phyloP scores from a whole-genome alignment of 2,797 vertebrate genomes.

The Knipowitschia caucasica region DNA sequence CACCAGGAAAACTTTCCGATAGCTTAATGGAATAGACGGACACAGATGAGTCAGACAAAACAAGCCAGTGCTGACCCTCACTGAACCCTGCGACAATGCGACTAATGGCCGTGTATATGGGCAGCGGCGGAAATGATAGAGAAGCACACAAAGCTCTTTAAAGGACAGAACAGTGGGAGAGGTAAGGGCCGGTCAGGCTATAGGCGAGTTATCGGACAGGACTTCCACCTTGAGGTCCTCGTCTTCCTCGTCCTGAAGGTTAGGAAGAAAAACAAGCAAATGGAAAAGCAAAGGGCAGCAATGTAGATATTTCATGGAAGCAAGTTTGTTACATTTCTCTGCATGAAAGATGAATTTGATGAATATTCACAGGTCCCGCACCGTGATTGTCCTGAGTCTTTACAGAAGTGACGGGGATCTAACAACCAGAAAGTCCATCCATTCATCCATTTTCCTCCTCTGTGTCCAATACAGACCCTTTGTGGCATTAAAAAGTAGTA shows the following conservation, averaged over 20 bases:
- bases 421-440: too few species aligned
- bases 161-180: neutral
- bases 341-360: too few species aligned
- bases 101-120: constrained; percentile 57
- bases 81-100: constrained; percentile 54
- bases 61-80: constrained; percentile 43
- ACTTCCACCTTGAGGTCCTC: constrained; percentile 27
- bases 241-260: too few species aligned
- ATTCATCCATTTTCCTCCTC: too few species aligned
- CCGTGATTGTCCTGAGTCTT: too few species aligned
- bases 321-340: too few species aligned
- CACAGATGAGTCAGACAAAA: constrained; percentile 52
- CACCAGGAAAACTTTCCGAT: constrained; percentile 12
- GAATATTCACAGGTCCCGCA: too few species aligned
- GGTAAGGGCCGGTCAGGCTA: neutral
- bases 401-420: too few species aligned
- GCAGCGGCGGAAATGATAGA: constrained; percentile 34
- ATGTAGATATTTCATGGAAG: neutral
- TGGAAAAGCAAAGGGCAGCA: neutral
- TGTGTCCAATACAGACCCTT: too few species aligned
- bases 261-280: constrained; percentile 12
- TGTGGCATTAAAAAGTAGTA: too few species aligned
- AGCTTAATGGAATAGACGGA: constrained; percentile 16
- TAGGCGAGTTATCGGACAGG: constrained; percentile 3
- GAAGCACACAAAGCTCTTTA: constrained; percentile 11